Percentiles rank a stretch among this genome's conserved stretches.
These are phyloP conservation scores for Brachyopa scutellaris DNA, from an alignment of 2,888 invertebrate genomes.

Conservation along the genomic window DNA sequence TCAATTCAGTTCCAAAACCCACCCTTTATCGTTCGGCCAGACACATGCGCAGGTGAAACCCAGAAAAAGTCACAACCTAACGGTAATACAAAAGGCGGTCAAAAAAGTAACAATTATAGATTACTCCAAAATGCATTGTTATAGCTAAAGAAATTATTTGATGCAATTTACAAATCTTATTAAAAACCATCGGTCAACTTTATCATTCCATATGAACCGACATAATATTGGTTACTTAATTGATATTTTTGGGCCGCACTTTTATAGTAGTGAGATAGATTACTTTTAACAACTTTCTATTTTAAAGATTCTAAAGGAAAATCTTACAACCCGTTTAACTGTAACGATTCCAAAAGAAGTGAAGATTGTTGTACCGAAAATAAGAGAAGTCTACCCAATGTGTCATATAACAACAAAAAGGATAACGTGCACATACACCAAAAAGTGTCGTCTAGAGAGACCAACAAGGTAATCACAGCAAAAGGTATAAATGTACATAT, in stretches of 20 bases:
- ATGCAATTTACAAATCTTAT: background rate
- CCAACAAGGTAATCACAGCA: slow-evolving; percentile 26
- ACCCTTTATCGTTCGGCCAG: slow-evolving; percentile 87
- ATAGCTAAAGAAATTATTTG: too few relatives aligned
- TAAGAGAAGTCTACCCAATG: slow-evolving; percentile 7
- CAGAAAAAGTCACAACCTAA: slow-evolving; percentile 62
- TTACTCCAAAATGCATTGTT: background rate
- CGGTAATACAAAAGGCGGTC: slow-evolving; percentile 7
- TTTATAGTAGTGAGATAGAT: too few relatives aligned
- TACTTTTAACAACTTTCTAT: too few relatives aligned
- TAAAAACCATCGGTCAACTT: too few relatives aligned
- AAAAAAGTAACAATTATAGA: background rate
- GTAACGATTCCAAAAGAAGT: slow-evolving; percentile 27
- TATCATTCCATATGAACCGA: too few relatives aligned
- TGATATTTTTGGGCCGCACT: too few relatives aligned
- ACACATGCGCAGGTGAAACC: slow-evolving; percentile 85
- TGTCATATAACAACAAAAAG: slow-evolving; percentile 15
- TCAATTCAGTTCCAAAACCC: slow-evolving; percentile 92
- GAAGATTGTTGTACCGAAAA: slow-evolving; percentile 8
- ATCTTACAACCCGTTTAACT: slow-evolving; percentile 4
- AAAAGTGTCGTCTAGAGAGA: slow-evolving; percentile 10
- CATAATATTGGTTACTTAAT: too few relatives aligned
- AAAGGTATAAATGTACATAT: background rate
- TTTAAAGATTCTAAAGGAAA: slow-evolving; percentile 13
- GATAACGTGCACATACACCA: slow-evolving; percentile 9